A percentile compares a stretch with the other conserved stretches of the same genome.
Evolutionary conservation across 2,113 vertebrate species (phyloP).

Genomic region (Erpornis zantholeuca): DNA sequence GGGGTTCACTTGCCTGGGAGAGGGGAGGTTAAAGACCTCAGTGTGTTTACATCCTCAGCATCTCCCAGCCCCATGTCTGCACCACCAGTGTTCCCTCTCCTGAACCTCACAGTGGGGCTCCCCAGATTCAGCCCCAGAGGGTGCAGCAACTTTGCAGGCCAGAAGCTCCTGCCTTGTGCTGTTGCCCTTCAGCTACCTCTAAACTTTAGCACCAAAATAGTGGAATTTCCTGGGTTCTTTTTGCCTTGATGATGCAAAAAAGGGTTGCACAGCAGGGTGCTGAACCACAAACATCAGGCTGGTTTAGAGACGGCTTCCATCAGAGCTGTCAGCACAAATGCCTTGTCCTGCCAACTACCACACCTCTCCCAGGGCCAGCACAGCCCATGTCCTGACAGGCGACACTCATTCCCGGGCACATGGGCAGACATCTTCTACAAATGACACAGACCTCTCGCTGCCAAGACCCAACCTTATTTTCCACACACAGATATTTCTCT

Average conservation of each 20-base stretch:
- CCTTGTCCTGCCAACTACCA: background rate
- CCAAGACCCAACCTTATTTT: background rate
- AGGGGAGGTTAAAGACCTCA: background rate
- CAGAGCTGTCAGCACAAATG: background rate
- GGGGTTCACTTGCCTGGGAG: background rate
- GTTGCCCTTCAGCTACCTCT: background rate
- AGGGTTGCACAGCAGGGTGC: fast-evolving
- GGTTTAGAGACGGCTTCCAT: background rate
- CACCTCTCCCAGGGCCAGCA: background rate
- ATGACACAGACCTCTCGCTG: background rate
- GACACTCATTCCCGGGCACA: background rate
- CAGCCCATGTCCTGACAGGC: background rate
- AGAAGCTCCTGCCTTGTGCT: background rate
- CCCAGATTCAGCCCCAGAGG: background rate
- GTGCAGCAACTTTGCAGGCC: background rate
- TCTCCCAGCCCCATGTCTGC: background rate
- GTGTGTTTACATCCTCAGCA: background rate
- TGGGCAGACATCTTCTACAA: background rate
- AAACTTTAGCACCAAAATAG: background rate
- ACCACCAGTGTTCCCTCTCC: background rate
- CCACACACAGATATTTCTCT: background rate
- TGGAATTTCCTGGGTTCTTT: background rate
- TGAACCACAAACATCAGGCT: background rate
- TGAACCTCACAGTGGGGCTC: background rate
- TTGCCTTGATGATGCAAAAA: background rate